Evolutionary conservation across 2,797 vertebrate species (phyloP).

Genomic region (Tinamus major): DNA sequence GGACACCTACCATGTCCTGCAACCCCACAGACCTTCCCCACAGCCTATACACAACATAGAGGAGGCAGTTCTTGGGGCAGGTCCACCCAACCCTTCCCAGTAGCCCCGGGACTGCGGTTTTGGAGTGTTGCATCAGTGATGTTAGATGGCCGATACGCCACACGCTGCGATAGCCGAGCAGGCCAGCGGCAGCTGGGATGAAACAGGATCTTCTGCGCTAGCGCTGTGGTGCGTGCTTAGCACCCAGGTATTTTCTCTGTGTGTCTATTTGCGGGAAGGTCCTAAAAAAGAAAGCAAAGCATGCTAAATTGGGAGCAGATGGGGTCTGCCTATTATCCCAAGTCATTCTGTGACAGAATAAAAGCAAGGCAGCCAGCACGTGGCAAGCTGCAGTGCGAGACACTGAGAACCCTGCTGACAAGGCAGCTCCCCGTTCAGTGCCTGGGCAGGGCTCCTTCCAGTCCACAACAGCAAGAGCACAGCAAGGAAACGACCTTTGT

Average conservation of each 20-base stretch:
- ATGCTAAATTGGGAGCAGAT: conserved; percentile 61
- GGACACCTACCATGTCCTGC: neutral
- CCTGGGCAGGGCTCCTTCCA: neutral
- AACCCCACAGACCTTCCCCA: neutral
- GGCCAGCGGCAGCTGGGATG: neutral
- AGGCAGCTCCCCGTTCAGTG: neutral
- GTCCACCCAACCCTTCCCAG: neutral
- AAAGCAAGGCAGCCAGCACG: conserved; percentile 29
- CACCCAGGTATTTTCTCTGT: conserved; percentile 2
- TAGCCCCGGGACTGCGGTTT: neutral
- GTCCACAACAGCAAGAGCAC: neutral
- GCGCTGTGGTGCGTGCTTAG: neutral
- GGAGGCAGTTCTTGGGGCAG: neutral
- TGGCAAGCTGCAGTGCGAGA: conserved; percentile 63
- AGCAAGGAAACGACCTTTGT: conserved; percentile 5
- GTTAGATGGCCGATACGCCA: neutral
- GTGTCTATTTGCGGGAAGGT: conserved; percentile 60
- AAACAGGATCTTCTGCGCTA: conserved; percentile 11
- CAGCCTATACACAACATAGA: neutral
- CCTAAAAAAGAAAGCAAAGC: conserved; percentile 65
- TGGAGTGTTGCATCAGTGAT: neutral
- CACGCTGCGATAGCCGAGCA: neutral
- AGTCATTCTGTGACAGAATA: conserved; percentile 51
- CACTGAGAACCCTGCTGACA: conserved; percentile 31
- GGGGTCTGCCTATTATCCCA: conserved; percentile 67